Evolutionary conservation across 2,888 invertebrate genomes (phyloP).

Genomic region (Phyllotreta striolata): DNA sequence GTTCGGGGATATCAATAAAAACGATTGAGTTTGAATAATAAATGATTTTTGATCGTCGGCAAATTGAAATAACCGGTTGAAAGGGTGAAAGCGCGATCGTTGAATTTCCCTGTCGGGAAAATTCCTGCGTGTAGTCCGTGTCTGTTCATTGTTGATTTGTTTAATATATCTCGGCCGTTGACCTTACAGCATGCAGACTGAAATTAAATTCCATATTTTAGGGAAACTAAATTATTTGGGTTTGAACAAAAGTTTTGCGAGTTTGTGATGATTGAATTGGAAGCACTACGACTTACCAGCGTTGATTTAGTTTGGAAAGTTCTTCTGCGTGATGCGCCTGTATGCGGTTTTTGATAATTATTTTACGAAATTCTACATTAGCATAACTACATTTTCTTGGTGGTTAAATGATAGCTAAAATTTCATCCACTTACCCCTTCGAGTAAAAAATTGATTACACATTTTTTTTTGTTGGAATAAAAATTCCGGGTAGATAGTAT

Average conservation of each 20-base stretch:
- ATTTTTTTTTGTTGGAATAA: background rate
- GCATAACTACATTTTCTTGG: slow-evolving; percentile 10
- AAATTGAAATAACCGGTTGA: no score
- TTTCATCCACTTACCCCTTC: slow-evolving; percentile 27
- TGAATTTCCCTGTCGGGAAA: no score
- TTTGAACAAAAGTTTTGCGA: background rate
- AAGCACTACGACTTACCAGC: slow-evolving; percentile 17
- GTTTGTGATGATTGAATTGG: background rate
- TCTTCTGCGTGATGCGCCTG: background rate
- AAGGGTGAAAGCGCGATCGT: no score
- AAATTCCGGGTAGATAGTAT: background rate
- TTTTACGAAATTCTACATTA: slow-evolving; percentile 4
- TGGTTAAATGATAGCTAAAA: slow-evolving; percentile 12
- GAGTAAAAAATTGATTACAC: no score
- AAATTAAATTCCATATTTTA: slow-evolving; percentile 2
- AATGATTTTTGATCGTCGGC: no score
- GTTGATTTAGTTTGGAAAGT: background rate
- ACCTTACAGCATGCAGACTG: slow-evolving; percentile 15
- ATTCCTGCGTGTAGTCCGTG: no score
- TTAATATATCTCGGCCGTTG: slow-evolving; percentile 19
- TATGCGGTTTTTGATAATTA: slow-evolving; percentile 4
- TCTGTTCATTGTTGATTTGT: slow-evolving; percentile 9
- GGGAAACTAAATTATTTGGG: slow-evolving; percentile 1
- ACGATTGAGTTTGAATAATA: no score
- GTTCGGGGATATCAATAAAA: no score